Evolutionary conservation across 2,888 invertebrate species (phyloP).

Genomic region (Callyntrura guangdongensis): DNA sequence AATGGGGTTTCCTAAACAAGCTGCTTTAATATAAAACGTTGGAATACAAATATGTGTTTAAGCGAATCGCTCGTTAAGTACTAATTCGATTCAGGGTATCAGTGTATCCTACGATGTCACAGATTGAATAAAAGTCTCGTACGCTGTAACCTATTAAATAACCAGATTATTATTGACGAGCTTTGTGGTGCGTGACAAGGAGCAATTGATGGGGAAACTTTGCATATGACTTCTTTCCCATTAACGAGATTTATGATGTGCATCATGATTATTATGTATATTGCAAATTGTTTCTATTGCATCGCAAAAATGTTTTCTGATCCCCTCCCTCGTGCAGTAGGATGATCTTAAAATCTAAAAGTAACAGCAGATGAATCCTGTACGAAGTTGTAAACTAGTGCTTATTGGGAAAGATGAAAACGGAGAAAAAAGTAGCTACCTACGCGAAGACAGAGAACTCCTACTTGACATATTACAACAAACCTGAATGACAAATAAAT

Average conservation of each 20-base stretch:
- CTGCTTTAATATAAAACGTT: no score
- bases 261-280: background rate
- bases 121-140: no score
- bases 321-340: background rate
- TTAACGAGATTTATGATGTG: constrained; percentile 42
- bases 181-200: constrained; percentile 34
- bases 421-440: constrained; percentile 64
- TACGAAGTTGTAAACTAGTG: background rate
- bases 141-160: no score
- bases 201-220: constrained; percentile 48
- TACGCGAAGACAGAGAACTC: constrained; percentile 68
- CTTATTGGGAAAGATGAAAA: constrained; percentile 30
- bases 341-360: background rate
- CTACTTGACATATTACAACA: constrained; percentile 76
- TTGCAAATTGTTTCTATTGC: no score
- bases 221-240: constrained; percentile 13
- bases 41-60: no score
- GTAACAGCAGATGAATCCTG: background rate
- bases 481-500: constrained; percentile 79
- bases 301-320: background rate
- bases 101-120: no score
- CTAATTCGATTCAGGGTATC: no score
- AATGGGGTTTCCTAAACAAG: no score
- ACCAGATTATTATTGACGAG: background rate
- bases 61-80: no score